A percentile compares a stretch with the other conserved stretches of the same genome.
phyloP scores from a whole-genome alignment of 2,113 vertebrate genomes.

The Myrmecobius fasciatus region DNA sequence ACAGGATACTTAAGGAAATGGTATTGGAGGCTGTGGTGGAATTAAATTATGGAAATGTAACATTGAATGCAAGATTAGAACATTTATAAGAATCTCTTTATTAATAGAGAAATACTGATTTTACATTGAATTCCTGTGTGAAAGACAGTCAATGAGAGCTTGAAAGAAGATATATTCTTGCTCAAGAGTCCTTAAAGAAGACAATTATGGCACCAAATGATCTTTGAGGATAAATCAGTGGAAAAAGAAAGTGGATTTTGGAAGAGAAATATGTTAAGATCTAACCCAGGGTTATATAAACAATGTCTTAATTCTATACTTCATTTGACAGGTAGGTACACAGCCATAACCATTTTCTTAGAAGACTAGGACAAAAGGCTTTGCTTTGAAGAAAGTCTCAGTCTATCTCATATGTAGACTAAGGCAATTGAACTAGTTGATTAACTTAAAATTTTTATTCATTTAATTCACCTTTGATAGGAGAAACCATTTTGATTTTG shows the following conservation, averaged over 20 bases:
- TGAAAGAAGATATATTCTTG: not conserved
- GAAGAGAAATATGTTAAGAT: not conserved
- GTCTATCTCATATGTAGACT: not conserved
- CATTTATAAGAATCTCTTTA: not conserved
- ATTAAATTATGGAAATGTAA: not conserved
- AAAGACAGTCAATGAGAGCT: not conserved
- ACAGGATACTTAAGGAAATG: not conserved
- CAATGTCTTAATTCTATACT: not conserved
- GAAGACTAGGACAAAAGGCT: not conserved
- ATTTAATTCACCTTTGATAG: not conserved
- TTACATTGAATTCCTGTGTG: not conserved
- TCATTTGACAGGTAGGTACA: not conserved
- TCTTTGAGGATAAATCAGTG: not conserved
- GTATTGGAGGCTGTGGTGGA: not conserved
- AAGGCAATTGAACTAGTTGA: not conserved
- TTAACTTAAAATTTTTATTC: not conserved
- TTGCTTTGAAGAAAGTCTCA: not conserved
- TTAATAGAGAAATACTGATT: not conserved
- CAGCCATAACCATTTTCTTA: not conserved
- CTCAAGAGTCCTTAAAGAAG: not conserved
- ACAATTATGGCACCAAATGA: not conserved
- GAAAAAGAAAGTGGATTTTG: not conserved
- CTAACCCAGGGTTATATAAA: not conserved
- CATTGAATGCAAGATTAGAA: not conserved
- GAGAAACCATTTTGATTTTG: not conserved